A percentile compares a stretch with the other conserved stretches of the same genome.
phyloP scores from a whole-genome alignment of 2,888 invertebrate species.

The Heliconius ismenius region DNA sequence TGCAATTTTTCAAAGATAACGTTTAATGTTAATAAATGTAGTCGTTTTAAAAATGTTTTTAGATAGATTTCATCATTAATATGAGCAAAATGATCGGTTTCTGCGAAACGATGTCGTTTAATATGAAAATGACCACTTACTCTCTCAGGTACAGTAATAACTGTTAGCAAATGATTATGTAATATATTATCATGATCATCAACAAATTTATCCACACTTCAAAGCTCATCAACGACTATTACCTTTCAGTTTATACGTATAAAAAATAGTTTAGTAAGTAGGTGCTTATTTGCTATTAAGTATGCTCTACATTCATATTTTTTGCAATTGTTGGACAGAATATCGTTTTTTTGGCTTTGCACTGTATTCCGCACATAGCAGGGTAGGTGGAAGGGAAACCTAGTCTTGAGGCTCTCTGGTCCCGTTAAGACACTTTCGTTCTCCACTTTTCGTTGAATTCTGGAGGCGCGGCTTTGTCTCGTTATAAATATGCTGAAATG shows the following conservation, averaged over 20 bases:
- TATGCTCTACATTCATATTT: neutral
- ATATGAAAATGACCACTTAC: slow-evolving; percentile 37
- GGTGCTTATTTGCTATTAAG: neutral
- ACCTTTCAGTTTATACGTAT: neutral
- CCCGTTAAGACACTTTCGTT: too few species aligned
- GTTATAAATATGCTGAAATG: too few species aligned
- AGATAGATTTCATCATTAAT: slow-evolving; percentile 24
- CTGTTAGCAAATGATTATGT: slow-evolving; percentile 36
- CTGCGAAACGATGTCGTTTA: slow-evolving; percentile 32
- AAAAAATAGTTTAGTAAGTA: neutral
- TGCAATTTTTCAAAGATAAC: neutral
- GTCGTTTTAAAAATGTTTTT: neutral
- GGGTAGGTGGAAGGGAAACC: too few species aligned
- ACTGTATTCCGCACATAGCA: too few species aligned
- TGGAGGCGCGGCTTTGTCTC: too few species aligned
- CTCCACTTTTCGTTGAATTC: too few species aligned
- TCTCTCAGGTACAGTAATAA: slow-evolving; percentile 41
- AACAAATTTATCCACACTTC: slow-evolving; percentile 11
- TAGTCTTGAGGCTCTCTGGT: too few species aligned
- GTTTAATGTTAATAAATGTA: neutral
- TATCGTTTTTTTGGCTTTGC: neutral
- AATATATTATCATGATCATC: slow-evolving; percentile 34
- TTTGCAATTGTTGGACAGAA: neutral
- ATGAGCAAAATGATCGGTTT: slow-evolving; percentile 36
- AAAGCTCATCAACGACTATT: slow-evolving; percentile 7